Evolutionary conservation across 2,888 invertebrate species (phyloP), one percentile per base, ranked within the genome.

Genomic region (Helleia helle): DNA sequence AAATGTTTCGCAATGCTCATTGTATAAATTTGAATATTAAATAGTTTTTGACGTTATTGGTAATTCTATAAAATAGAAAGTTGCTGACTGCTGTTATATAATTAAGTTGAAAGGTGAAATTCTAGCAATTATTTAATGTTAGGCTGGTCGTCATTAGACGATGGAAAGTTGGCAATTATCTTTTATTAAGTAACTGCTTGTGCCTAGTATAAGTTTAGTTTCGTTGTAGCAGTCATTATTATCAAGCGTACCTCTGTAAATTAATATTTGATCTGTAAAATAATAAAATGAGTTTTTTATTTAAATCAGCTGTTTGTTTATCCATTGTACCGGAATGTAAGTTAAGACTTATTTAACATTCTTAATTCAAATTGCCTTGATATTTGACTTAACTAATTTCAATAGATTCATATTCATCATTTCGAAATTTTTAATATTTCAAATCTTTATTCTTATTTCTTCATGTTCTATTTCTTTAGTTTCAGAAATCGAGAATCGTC

Each of bases 61-160:
- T 24, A 46, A 50, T 51, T 49, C 50, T 44, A 55, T 51, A 43
- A 42, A 46, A 48, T 64, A 65, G 73, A 81, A 83, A 80, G 80
- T 70, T 48, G 49, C 48, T 58, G 55, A 80, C 70, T 48, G 49
- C 48, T 58, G 55, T 75, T 72, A 71, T 70, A 67, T 77, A 76
- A 79, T 40, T 48, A 59, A 65, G 67, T 75, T 71, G 71, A 76
- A 68, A 80, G 73, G 77, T 79, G 75, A 79, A 76, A 80, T 65
- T 62, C 61, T 56, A 52, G 53, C 52, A 55, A 59, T 64, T 63
- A 58, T 59, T 58, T 67, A 61, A 66, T 65, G 64, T 68, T 67
- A 62, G 50, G 43, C 22, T 47, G 40, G 22, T 44, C 38, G 44
- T 41, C 43, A 46, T 46, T 42, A 49, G 52, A 54, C 56, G 57